Base-by-base conservation (phyloP, 2,888 invertebrate genomes). In the Maniola hyperantus region DNA sequence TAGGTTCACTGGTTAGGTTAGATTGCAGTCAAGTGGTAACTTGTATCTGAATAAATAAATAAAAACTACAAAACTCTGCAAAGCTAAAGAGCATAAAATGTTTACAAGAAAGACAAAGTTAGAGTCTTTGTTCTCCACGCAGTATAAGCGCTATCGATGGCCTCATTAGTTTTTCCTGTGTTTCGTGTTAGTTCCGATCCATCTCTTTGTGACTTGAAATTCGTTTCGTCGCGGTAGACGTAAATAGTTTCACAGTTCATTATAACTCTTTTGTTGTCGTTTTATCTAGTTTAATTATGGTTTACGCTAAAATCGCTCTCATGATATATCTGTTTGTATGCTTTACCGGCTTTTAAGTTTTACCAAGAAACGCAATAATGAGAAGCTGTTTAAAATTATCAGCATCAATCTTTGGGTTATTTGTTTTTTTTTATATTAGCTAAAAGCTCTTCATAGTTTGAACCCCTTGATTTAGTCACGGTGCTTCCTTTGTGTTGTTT, bases 231-330 rank as follows among this genome's bases (percentile, higher is more conserved):
- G 66, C 64, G 68, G 68, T 54, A 64, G 67, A 74, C 68, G 64
- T 71, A 69, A 71, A 73, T 75, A 74, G 65, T 74, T 77, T 76
- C 74, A 74, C 74, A 72, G 72, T 71, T 76, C 73, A 73, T 77
- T 76, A 74, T 68, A 72, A 66, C 62, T 74, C 69, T 72, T 75
- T 74, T 77, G 67, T 69, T 64, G 64, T 71, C 44, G 33, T 57
- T 71, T 66, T 64, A 71, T 70, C 65, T 66, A 39, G 65, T 76
- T 71, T 73, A 72, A 72, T 75, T 70, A 69, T 67, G 71, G 71
- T 77, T 77, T 78, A 75, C 73, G 75, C 70, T 73, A 66, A 55
- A 57, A 48, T 51, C 33, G 39, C 36, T 60, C 44, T 18, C 46
- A 26, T 34, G 64, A 44, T 50, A 10, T 46, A 33, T 51, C 18